Percentiles rank a stretch among this genome's conserved stretches.
Conservation (phyloP, 2,888 invertebrate genomes). For the Lomographa bimaculata region DNA sequence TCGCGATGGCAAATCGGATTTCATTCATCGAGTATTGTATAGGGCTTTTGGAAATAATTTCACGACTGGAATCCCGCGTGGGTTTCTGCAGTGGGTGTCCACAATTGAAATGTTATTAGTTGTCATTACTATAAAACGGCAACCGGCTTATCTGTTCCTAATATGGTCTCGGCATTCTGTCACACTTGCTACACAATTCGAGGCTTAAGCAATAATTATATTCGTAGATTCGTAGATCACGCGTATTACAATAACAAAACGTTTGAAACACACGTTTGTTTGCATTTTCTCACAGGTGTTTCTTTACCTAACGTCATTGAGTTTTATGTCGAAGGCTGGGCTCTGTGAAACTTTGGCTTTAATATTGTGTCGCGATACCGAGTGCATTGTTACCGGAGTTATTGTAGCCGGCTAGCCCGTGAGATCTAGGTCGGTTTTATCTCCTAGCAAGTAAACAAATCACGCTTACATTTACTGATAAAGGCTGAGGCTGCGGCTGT, state of each 20-base stretch:
- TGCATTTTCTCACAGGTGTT: conserved; percentile 78
- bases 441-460: conserved; percentile 53
- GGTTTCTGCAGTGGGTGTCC: conserved; percentile 25
- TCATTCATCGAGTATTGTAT: conserved; percentile 14
- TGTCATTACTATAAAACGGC: conserved; percentile 18
- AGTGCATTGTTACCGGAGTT: conserved; percentile 67
- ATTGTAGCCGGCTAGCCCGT: conserved; percentile 69
- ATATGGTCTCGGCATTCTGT: conserved; percentile 33
- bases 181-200: conserved; percentile 39
- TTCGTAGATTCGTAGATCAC: conserved; percentile 41
- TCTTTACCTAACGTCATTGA: conserved; percentile 70
- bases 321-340: conserved; percentile 73
- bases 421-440: conserved; percentile 75
- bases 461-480: conserved; percentile 75
- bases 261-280: conserved; percentile 61
- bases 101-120: conserved; percentile 24
- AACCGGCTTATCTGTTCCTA: conserved; percentile 27
- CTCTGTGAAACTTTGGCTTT: conserved; percentile 73
- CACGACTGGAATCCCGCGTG: conserved; percentile 12
- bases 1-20: conserved; percentile 9
- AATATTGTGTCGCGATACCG: conserved; percentile 72
- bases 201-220: conserved; percentile 42
- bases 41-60: conserved; percentile 21
- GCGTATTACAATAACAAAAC: conserved; percentile 34
- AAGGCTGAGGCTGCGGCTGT: conserved; percentile 78